phyloP scores from a whole-genome alignment of 1,140 invertebrate genomes.

The Whitmania pigra region DNA sequence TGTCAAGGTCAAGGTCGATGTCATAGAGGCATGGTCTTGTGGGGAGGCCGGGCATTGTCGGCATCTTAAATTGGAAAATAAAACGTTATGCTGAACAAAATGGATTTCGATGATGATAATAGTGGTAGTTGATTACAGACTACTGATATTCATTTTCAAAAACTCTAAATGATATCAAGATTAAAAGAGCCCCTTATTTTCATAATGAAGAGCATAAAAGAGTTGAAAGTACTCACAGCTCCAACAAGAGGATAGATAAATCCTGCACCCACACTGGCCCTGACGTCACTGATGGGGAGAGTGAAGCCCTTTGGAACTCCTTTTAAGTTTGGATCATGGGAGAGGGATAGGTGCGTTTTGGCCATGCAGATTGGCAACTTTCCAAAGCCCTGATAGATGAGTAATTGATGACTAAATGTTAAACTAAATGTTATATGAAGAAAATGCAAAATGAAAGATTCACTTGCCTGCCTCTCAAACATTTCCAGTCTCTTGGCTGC shows the following conservation, averaged over 20 bases:
- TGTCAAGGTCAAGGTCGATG: slow-evolving; percentile 70
- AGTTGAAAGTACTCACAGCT: slow-evolving; percentile 50
- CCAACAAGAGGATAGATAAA: slow-evolving; percentile 88
- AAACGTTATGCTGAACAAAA: too few species aligned
- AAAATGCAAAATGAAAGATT: slow-evolving; percentile 21
- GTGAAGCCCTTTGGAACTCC: slow-evolving; percentile 80
- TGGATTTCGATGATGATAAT: too few species aligned
- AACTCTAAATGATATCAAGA: too few species aligned
- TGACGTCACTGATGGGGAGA: slow-evolving; percentile 70
- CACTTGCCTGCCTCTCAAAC: slow-evolving; percentile 52
- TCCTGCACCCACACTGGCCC: slow-evolving; percentile 81
- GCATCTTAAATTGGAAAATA: slow-evolving; percentile 47
- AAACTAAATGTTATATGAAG: too few species aligned
- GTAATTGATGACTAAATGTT: too few species aligned
- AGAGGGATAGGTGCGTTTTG: slow-evolving; percentile 86
- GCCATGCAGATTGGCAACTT: slow-evolving; percentile 95
- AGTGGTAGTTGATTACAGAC: too few species aligned
- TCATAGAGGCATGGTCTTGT: slow-evolving; percentile 93
- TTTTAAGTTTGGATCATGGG: slow-evolving; percentile 73
- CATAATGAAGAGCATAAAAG: too few species aligned
- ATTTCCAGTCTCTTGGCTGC: slow-evolving; percentile 55
- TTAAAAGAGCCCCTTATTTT: too few species aligned
- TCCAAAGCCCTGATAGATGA: slow-evolving; percentile 59
- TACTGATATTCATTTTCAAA: too few species aligned
- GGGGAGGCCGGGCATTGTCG: slow-evolving; percentile 83